Percentiles rank a stretch among this genome's conserved stretches.
These are phyloP conservation scores for Mythimna ferrago DNA, from an alignment of 2,888 invertebrate species.

Conservation along the genomic window DNA sequence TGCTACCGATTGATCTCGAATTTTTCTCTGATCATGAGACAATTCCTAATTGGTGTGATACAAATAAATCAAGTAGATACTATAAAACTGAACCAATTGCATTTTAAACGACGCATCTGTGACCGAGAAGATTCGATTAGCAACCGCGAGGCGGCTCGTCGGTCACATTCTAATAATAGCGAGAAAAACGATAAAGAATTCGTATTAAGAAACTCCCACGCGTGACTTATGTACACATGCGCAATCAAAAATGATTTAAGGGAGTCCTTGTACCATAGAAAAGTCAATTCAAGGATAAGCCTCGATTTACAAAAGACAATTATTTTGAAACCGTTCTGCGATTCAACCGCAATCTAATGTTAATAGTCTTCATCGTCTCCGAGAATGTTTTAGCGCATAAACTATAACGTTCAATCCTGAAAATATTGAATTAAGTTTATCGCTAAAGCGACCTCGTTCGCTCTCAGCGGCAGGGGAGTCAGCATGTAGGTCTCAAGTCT, in stretches of 20 bases:
- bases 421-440: constrained; percentile 51
- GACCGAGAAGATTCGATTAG: constrained; percentile 67
- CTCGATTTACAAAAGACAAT: constrained; percentile 1
- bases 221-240: constrained; percentile 23
- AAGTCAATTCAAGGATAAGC: constrained; percentile 6
- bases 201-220: constrained; percentile 61
- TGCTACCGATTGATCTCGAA: constrained; percentile 14
- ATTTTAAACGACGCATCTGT: constrained; percentile 59
- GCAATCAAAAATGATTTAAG: constrained; percentile 29
- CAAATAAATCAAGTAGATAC: constrained; percentile 4
- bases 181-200: constrained; percentile 70
- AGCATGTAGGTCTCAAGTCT: constrained; percentile 19
- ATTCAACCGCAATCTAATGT: neutral
- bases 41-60: constrained; percentile 1
- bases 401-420: constrained; percentile 11
- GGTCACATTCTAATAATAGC: constrained; percentile 77
- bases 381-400: constrained; percentile 3
- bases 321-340: neutral
- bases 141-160: constrained; percentile 51
- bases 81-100: constrained; percentile 55
- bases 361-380: neutral
- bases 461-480: constrained; percentile 11
- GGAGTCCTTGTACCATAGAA: constrained; percentile 14
- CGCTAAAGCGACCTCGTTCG: constrained; percentile 33
- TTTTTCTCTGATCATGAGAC: constrained; percentile 10